A percentile compares a stretch with the other conserved stretches of the same genome.
Conservation (phyloP, 2,888 invertebrate genomes). For the Drosophila nr. medialis region DNA sequence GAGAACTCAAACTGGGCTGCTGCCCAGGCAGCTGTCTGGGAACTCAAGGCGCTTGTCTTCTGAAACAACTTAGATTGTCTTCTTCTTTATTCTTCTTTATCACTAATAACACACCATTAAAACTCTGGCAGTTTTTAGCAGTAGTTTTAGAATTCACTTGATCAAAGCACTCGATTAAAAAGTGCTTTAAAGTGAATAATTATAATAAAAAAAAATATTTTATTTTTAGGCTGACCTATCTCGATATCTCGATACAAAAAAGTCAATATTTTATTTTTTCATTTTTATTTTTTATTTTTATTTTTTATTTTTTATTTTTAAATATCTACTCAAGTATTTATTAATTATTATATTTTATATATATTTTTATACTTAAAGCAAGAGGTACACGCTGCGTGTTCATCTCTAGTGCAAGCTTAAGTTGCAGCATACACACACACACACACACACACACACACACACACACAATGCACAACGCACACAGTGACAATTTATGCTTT, state of each 20-base stretch:
- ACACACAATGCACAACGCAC: background rate
- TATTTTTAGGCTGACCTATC: too few relatives aligned
- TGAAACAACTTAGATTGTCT: too few relatives aligned
- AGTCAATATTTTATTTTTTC: fast-evolving
- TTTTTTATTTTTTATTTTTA: too few relatives aligned
- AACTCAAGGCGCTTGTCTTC: background rate
- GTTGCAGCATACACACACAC: slow-evolving; percentile 9
- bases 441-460: slow-evolving; percentile 11
- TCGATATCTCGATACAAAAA: too few relatives aligned
- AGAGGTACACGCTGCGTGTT: background rate
- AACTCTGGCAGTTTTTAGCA: background rate
- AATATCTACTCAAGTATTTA: too few relatives aligned
- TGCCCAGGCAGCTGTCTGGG: background rate
- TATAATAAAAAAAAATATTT: too few relatives aligned
- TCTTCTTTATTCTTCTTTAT: too few relatives aligned
- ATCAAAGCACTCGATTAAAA: too few relatives aligned
- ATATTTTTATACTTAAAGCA: background rate
- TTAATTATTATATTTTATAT: too few relatives aligned
- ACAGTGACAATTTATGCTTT: slow-evolving; percentile 51
- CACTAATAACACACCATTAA: background rate
- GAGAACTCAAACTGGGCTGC: background rate
- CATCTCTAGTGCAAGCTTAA: slow-evolving; percentile 46
- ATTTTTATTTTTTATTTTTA: too few relatives aligned
- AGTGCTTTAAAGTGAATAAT: too few relatives aligned
- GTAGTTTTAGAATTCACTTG: background rate